phyloP scores from a whole-genome alignment of 2,888 invertebrate species.

The Tetragonula carbonaria region DNA sequence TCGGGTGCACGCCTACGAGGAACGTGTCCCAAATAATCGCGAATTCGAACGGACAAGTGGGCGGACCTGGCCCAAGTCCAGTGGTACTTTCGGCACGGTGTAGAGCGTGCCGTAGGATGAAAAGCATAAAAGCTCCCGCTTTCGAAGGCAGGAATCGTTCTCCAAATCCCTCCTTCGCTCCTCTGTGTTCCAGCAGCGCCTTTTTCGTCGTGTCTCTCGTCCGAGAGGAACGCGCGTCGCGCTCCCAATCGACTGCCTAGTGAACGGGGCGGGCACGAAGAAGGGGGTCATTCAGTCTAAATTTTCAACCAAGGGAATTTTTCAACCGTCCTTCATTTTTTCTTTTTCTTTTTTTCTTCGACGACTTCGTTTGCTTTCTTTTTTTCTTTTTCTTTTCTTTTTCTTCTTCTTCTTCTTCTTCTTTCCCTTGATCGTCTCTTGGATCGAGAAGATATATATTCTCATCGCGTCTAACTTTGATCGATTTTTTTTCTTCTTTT shows the following conservation, averaged over 20 bases:
- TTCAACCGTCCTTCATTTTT: slow-evolving; percentile 12
- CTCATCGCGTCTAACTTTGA: too few species aligned
- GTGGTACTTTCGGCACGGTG: slow-evolving; percentile 76
- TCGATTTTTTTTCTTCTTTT: not conserved
- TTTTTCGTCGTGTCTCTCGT: slow-evolving; percentile 42
- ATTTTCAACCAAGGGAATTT: slow-evolving; percentile 23
- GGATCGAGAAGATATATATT: too few species aligned
- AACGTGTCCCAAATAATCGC: slow-evolving; percentile 78
- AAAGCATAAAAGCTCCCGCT: slow-evolving; percentile 73
- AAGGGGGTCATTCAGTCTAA: slow-evolving; percentile 66
- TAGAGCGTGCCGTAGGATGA: slow-evolving; percentile 73
- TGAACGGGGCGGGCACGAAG: slow-evolving; percentile 61
- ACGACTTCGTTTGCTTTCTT: not conserved
- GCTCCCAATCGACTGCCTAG: slow-evolving; percentile 1
- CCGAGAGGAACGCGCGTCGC: slow-evolving; percentile 16
- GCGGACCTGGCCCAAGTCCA: slow-evolving; percentile 79
- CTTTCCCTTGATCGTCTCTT: too few species aligned
- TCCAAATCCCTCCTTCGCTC: slow-evolving; percentile 49
- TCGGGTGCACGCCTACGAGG: slow-evolving; percentile 74
- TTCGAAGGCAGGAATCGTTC: slow-evolving; percentile 64
- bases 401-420: not conserved
- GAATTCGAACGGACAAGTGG: slow-evolving; percentile 80
- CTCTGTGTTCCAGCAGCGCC: slow-evolving; percentile 28
- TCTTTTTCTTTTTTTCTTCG: not conserved
- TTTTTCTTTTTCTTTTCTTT: not conserved